A percentile compares a stretch with the other conserved stretches of the same genome.
phyloP scores from a whole-genome alignment of 1,140 invertebrate species.

The Dendrolimus punctatus region DNA sequence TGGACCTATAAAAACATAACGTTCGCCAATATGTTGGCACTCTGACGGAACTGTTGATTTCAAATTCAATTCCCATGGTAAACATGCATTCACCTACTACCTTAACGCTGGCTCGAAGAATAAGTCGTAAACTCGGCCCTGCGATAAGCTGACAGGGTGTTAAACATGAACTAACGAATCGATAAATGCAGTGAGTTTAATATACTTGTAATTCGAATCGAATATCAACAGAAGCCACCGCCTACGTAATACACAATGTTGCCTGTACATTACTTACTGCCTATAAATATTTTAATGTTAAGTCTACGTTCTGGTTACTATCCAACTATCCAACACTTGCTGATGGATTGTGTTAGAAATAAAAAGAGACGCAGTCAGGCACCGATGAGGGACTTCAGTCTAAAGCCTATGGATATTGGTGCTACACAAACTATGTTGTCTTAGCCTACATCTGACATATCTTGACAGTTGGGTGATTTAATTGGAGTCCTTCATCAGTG shows the following conservation, averaged over 20 bases:
- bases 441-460: too few relatives aligned
- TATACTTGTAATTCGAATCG: slow-evolving; percentile 9
- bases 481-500: too few relatives aligned
- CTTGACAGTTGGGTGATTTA: too few relatives aligned
- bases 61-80: slow-evolving; percentile 16
- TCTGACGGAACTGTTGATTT: slow-evolving; percentile 25
- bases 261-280: too few relatives aligned
- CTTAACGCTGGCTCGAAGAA: slow-evolving; percentile 19
- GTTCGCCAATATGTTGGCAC: slow-evolving; percentile 13
- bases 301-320: too few relatives aligned
- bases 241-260: not conserved
- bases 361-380: too few relatives aligned
- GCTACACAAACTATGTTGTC: too few relatives aligned
- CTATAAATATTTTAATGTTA: too few relatives aligned
- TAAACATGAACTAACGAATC: slow-evolving; percentile 20
- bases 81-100: slow-evolving; percentile 8
- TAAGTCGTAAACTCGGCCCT: slow-evolving; percentile 24
- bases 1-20: not conserved
- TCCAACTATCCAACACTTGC: too few relatives aligned
- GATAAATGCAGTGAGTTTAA: slow-evolving; percentile 10
- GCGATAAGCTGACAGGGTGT: slow-evolving; percentile 32
- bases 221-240: not conserved
- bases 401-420: too few relatives aligned
- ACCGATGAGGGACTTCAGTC: too few relatives aligned
- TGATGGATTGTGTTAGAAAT: too few relatives aligned